These are phyloP conservation scores for Steinernema carpocapsae DNA, from an alignment of 2,888 invertebrate genomes.

Conservation along the genomic window DNA sequence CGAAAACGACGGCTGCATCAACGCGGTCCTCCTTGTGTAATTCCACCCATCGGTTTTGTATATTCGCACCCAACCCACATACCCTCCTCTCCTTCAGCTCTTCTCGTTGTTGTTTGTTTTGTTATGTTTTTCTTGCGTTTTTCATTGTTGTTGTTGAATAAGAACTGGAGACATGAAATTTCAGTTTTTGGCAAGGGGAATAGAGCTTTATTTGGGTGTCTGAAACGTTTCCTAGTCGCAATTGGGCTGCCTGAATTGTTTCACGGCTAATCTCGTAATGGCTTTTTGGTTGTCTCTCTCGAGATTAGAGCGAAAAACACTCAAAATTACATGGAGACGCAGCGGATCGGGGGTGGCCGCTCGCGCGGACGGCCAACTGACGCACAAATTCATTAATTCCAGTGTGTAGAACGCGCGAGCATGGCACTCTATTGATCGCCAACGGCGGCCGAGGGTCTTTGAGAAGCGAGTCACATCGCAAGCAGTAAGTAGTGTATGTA, in stretches of 20 bases:
- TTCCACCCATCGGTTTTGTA: constrained; percentile 3
- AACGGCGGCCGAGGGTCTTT: background rate
- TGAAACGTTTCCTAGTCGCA: too few species aligned
- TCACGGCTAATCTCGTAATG: too few species aligned
- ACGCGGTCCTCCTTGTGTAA: constrained; percentile 93
- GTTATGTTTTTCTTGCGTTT: constrained; percentile 21
- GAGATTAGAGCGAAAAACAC: too few species aligned
- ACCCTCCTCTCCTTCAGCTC: too few species aligned
- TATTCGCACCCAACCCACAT: background rate
- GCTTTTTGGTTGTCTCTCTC: too few species aligned
- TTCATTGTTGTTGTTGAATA: background rate
- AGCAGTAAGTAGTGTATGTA: background rate
- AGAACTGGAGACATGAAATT: too few species aligned
- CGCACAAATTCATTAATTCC: constrained; percentile 30
- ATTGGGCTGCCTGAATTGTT: too few species aligned
- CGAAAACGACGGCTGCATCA: constrained; percentile 99
- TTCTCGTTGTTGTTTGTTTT: background rate
- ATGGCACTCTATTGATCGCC: constrained; percentile 29
- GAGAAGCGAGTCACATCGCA: constrained; percentile 2
- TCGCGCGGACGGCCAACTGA: constrained; percentile 9
- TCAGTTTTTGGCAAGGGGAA: too few species aligned
- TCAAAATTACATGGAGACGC: too few species aligned
- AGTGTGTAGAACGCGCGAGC: constrained; percentile 10
- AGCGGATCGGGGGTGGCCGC: background rate
- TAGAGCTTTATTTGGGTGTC: too few species aligned